Base-by-base conservation (phyloP, 2,113 vertebrate genomes). In the Fukomys damarensis region DNA sequence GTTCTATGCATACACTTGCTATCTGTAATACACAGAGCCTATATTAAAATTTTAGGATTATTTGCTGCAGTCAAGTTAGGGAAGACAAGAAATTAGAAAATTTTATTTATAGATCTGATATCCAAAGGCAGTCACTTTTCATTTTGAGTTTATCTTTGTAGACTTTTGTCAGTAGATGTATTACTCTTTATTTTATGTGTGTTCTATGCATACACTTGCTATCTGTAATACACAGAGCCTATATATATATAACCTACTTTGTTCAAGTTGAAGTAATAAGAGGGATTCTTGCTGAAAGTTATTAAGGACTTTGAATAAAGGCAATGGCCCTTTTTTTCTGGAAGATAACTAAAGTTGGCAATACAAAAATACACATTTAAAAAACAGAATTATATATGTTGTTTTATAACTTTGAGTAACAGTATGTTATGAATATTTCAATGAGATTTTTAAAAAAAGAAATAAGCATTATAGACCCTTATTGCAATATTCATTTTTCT, bases 101-200 rank as follows among this genome's bases (percentile, higher is more conserved):
- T 59, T 89, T 59, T 32, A 81, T 41, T 89, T 61, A 46, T 3
- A 77, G 46, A 38, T 81, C 14, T 89, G 28, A 41, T 91, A 22
- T 83, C 43, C 43, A 72, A 77, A 93, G n/a, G 38, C 89, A 35
- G 26, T 79, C n/a, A 54, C 24, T 72, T 5, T 90, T 95, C 19
- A 93, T 92, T 83, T 82, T 80, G 58, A 38, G 65, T 90, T 84
- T 95, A 22, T 56, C 70, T 91, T 96, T 94, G 22, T 24, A 84
- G 56, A 80, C 58, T 68, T 86, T 52, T 86, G 35, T 49, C 26
- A 90, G 26, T 1, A 52, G 22, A 43, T 76, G 3, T 52, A 10
- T 77, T 79, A 59, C 4, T 83, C 5, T 93, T 3, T 92, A 68
- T 74, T 80, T 87, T 80, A 81, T 63, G 11, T 2, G 82, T 38